Percentiles rank a stretch among this genome's conserved stretches.
Evolutionary conservation across 2,888 invertebrate species (phyloP).

Genomic region (Molorchus minor): DNA sequence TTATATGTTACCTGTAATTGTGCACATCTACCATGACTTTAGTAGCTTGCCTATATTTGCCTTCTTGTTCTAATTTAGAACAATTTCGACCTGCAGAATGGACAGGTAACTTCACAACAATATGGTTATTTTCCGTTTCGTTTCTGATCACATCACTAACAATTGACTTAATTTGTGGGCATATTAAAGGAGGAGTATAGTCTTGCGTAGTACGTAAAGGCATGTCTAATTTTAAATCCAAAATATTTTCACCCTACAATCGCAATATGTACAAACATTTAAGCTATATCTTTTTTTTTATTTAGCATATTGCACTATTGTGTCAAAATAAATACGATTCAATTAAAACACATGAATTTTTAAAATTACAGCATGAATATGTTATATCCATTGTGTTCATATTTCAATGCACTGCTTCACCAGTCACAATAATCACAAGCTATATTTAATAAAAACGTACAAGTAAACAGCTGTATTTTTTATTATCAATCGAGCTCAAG

Average conservation of each 20-base stretch:
- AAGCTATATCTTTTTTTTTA: too few relatives aligned
- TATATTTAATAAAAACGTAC: too few relatives aligned
- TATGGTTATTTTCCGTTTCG: conserved; percentile 58
- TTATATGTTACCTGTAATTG: conserved; percentile 55
- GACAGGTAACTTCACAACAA: conserved; percentile 57
- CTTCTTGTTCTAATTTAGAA: conserved; percentile 60
- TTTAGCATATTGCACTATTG: too few relatives aligned
- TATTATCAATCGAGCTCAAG: too few relatives aligned
- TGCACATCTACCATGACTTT: conserved; percentile 59
- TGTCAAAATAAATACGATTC: too few relatives aligned
- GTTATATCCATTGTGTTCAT: too few relatives aligned
- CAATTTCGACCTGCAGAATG: conserved; percentile 57
- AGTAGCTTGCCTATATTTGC: conserved; percentile 60
- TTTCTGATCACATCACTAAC: conserved; percentile 68
- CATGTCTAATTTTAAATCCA: conserved; percentile 79
- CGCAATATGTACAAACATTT: too few relatives aligned
- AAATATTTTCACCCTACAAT: conserved; percentile 77
- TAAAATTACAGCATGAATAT: too few relatives aligned
- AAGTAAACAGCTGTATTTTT: too few relatives aligned
- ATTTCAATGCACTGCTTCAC: too few relatives aligned
- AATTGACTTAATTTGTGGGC: conserved; percentile 76
- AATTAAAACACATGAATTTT: too few relatives aligned
- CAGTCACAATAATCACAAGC: too few relatives aligned
- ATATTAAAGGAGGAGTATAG: conserved; percentile 75
- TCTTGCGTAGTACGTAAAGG: conserved; percentile 79